Evolutionary conservation across 2,888 invertebrate genomes (phyloP).

Genomic region (Hemithea aestivaria): DNA sequence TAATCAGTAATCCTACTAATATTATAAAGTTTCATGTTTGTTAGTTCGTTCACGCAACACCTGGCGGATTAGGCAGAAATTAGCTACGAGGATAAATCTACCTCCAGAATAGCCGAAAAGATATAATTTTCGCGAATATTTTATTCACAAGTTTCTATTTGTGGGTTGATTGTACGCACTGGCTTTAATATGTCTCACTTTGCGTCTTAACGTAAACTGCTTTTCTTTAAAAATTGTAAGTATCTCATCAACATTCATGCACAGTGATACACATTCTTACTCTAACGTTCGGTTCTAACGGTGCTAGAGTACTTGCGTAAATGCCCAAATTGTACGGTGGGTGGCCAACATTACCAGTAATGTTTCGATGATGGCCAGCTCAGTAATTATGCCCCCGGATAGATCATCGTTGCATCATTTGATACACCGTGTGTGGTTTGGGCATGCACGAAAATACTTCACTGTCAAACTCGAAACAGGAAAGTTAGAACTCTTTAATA

Average conservation of each 20-base stretch:
- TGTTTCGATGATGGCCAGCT: constrained; percentile 48
- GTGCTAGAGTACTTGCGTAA: constrained; percentile 17
- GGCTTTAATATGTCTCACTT: too few species aligned
- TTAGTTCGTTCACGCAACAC: too few species aligned
- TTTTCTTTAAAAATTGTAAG: neutral
- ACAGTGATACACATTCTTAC: constrained; percentile 27
- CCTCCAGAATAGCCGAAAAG: too few species aligned
- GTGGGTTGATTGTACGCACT: too few species aligned
- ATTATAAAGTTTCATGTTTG: too few species aligned
- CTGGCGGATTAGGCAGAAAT: too few species aligned
- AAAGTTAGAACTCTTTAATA: neutral
- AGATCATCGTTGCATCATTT: constrained; percentile 46
- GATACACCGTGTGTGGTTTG: constrained; percentile 59
- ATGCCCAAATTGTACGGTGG: constrained; percentile 46
- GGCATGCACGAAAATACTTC: constrained; percentile 11
- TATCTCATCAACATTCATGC: constrained; percentile 18
- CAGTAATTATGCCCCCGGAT: constrained; percentile 63
- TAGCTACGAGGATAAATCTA: too few species aligned
- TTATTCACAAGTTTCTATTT: too few species aligned
- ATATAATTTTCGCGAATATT: too few species aligned
- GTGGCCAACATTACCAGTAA: constrained; percentile 47
- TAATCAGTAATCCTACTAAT: too few species aligned
- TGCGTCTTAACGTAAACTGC: too few species aligned
- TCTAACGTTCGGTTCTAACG: constrained; percentile 20
- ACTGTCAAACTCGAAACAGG: constrained; percentile 13